These are phyloP conservation scores for Drosophila setosimentum DNA, from an alignment of 2,888 invertebrate species.

Conservation along the genomic window DNA sequence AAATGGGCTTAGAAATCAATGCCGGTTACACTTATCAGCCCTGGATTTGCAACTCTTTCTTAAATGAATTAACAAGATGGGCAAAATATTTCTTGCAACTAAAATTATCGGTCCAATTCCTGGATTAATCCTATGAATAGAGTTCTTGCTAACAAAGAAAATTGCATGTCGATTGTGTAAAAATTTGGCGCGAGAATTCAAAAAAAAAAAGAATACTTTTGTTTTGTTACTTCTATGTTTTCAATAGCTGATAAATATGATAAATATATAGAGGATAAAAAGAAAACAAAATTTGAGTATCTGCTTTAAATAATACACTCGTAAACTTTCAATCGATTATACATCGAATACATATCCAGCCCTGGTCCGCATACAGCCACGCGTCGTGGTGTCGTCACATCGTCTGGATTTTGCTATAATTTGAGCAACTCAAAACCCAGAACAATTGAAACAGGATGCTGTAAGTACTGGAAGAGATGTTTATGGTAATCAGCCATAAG, in stretches of 20 bases:
- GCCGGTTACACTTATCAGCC: slow-evolving; percentile 41
- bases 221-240: neutral
- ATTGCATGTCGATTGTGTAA: neutral
- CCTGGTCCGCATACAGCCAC: slow-evolving; percentile 66
- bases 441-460: slow-evolving; percentile 66
- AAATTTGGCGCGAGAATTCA: slow-evolving; percentile 43
- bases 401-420: slow-evolving; percentile 77
- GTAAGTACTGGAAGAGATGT: slow-evolving; percentile 53
- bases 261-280: too few species aligned
- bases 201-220: slow-evolving; percentile 6
- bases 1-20: slow-evolving; percentile 36
- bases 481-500: neutral
- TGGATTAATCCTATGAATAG: neutral
- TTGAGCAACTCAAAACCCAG: slow-evolving; percentile 47
- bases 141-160: slow-evolving; percentile 3
- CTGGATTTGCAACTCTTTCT: slow-evolving; percentile 2
- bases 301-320: slow-evolving; percentile 1
- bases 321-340: slow-evolving; percentile 33
- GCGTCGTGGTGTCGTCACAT: slow-evolving; percentile 78
- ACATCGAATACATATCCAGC: slow-evolving; percentile 44
- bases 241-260: neutral
- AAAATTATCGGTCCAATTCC: slow-evolving; percentile 1
- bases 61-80: neutral
- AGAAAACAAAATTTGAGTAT: neutral
- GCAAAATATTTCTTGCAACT: neutral